Conservation (phyloP, 2,888 invertebrate genomes). For the Megaustenia siamemsis region DNA sequence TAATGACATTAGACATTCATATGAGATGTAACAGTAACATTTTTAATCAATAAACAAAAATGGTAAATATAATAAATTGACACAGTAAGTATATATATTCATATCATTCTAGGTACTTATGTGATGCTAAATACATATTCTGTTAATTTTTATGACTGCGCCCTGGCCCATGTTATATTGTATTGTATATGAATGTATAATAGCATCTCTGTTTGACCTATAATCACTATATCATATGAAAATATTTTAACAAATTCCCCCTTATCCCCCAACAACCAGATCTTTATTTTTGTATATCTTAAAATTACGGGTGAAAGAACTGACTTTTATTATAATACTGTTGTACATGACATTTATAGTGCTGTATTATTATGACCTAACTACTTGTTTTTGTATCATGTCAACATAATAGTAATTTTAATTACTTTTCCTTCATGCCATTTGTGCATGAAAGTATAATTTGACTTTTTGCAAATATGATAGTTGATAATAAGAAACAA, state of each 20-base stretch:
- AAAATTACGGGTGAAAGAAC: constrained; percentile 31
- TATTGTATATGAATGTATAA: not conserved
- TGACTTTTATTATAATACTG: constrained; percentile 4
- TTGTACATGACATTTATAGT: not conserved
- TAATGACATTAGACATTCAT: too few species aligned
- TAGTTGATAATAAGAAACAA: too few species aligned
- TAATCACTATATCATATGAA: constrained; percentile 4
- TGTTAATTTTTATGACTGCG: not conserved
- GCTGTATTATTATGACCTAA: not conserved
- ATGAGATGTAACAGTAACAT: too few species aligned
- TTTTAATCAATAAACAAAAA: too few species aligned
- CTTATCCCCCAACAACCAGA: constrained; percentile 7
- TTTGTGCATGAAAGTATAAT: too few species aligned
- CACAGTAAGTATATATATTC: too few species aligned
- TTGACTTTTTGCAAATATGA: too few species aligned
- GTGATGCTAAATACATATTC: not conserved
- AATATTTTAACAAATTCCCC: constrained; percentile 9
- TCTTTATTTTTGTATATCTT: constrained; percentile 33
- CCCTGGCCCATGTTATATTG: not conserved
- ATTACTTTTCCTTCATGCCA: too few species aligned
- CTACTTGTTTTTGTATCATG: not conserved
- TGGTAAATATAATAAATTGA: too few species aligned
- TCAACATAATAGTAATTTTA: not conserved
- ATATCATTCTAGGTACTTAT: too few species aligned
- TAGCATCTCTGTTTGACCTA: constrained; percentile 7